Evolutionary conservation across 2,888 invertebrate species (phyloP), one percentile per base, ranked within the genome.

Genomic region (Torymus tubicola): DNA sequence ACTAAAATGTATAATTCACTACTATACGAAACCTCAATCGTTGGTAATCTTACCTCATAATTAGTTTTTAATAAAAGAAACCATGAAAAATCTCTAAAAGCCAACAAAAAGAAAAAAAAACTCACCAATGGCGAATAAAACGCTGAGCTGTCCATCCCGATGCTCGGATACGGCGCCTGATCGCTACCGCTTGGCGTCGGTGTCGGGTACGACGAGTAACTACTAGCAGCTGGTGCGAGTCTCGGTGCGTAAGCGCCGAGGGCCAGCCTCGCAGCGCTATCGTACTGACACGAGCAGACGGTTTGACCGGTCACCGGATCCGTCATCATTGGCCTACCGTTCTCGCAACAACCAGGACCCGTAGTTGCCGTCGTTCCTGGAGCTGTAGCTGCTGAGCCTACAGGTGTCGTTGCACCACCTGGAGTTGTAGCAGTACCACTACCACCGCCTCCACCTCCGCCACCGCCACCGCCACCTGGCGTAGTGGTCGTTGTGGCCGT

Each of bases 51-150:
- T 21, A 21, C 1, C 21, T 1, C 21, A 21, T 21, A 21, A 21
- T 1, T 21, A 21, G n/a, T 21, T 21, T 21, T 1, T 21, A 21
- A 21, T 21, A 14, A 16, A n/a, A n/a, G 21, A 73, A 64, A 16
- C 24, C 10, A 60, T 21, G 2, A 21, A 21, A 21, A 21, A 21
- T 21, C 21, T 21, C 21, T 21, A 21, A 21, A 21, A 21, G 21
- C 21, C 1, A 21, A 21, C 1, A 21, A 21, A 2, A 21, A 50
- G 2, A 21, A 21, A 21, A 21, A 21, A 2, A 21, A 50, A 76
- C 97, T 95, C 93, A 98, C 98, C 95, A 98, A 91, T 86, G 98
- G 97, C 83, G 97, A 96, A 92, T 98, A 98, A 92, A 98, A 98
- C 78, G 98, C 97, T 70, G 98, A 97, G 89, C 97, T 97, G 91